Conservation (phyloP, 1,140 invertebrate genomes). For the Drosophila repletoides region DNA sequence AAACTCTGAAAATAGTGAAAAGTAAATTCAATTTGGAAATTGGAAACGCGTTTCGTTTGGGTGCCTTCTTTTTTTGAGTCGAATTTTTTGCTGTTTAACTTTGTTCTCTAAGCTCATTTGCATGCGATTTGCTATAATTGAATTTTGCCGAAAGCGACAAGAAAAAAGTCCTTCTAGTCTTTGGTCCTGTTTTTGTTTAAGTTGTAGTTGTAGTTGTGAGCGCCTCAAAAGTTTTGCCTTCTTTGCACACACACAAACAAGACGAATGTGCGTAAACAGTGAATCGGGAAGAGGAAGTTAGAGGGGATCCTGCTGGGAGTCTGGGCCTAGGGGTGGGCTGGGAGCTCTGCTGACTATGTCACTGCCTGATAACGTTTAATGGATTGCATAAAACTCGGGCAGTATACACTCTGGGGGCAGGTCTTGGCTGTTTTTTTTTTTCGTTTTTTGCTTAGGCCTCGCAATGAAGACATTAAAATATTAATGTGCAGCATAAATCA, state of each 20-base stretch:
- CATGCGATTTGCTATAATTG: constrained; percentile 75
- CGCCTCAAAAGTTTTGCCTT: constrained; percentile 52
- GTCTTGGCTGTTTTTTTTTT: constrained; percentile 43
- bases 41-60: constrained; percentile 51
- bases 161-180: constrained; percentile 15
- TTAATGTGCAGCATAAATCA: constrained; percentile 79
- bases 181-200: neutral
- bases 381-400: constrained; percentile 57
- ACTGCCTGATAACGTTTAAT: constrained; percentile 76
- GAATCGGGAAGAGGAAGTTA: neutral
- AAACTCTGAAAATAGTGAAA: constrained; percentile 10
- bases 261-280: constrained; percentile 68
- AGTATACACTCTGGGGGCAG: constrained; percentile 1
- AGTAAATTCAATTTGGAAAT: constrained; percentile 71
- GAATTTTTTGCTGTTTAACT: constrained; percentile 57
- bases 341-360: constrained; percentile 53
- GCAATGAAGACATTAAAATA: constrained; percentile 81
- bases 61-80: neutral
- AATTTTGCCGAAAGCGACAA: constrained; percentile 57
- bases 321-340: neutral
- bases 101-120: constrained; percentile 64
- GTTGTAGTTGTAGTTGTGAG: constrained; percentile 41
- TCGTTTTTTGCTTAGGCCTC: constrained; percentile 45
- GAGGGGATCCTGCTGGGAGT: no score
- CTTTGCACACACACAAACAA: constrained; percentile 42